Base-by-base conservation (phyloP, 2,113 vertebrate species). In the Riparia riparia region DNA sequence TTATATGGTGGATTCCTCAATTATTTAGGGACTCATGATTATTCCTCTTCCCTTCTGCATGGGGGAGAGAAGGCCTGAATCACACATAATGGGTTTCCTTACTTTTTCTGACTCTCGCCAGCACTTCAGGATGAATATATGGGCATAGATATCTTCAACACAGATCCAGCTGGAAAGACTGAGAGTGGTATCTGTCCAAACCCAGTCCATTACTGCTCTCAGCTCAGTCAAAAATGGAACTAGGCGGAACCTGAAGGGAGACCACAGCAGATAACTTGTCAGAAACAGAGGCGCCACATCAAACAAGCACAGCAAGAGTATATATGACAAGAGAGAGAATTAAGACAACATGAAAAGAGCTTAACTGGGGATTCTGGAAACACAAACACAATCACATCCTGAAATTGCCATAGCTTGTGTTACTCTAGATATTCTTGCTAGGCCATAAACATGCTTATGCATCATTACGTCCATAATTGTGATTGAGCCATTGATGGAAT, bases 111-210 rank as follows among this genome's bases (percentile, higher is more conserved):
- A 99, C 93, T 99, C 99, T 88, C 99, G 98, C 99, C 99, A 99
- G 21, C 99, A 99, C 95, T 99, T 99, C 61, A 99, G 98, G 90
- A 99, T 99, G 95, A 99, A 99, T 97, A 99, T 99, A 97, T 99
- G 99, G 51, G 99, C 99, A 37, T 99, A 99, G 97, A 99, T 99
- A 97, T 99, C 99, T 97, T 99, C 99, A 89, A 99, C 99, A 69
- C 99, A 99, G 97, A 99, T 99, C 99, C 99, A 99, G 97, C 99
- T 99, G 97, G 99, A 99, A 96, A 99, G 98, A 90, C 99, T 99
- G 96, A 99, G 98, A 7, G 99, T 99, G 14, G 99, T 99, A 88
- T 99, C 99, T 16, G 99, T 99, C 99, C 99, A 99, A 82, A 99
- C 99, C 99, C 99, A 99, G 98, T 99, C 99, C 99, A 99, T 99